phyloP scores from a whole-genome alignment of 2,113 vertebrate genomes.

The Elachura formosa region DNA sequence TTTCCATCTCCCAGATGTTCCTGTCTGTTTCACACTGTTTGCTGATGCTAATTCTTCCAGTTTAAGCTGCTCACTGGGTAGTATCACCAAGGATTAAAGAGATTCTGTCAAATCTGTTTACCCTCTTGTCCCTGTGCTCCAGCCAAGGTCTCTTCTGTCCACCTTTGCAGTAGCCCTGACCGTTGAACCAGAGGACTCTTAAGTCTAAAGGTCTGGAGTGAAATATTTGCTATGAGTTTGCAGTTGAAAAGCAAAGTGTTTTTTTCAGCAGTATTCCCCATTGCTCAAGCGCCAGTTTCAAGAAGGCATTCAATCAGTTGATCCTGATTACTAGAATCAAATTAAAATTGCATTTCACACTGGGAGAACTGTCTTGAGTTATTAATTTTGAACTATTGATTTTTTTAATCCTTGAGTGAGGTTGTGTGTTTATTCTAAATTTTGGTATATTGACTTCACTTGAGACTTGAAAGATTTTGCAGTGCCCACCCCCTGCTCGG shows the following conservation, averaged over 20 bases:
- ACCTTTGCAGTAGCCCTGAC: not conserved
- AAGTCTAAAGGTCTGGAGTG: not conserved
- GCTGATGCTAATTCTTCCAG: not conserved
- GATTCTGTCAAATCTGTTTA: not conserved
- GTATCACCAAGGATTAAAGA: not conserved
- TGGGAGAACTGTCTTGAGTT: not conserved
- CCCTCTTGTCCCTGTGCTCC: not conserved
- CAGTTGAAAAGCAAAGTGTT: not conserved
- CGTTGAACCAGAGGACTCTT: not conserved
- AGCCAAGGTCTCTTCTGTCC: not conserved
- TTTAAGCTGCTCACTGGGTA: not conserved
- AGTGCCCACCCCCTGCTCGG: not conserved
- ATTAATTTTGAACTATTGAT: not conserved
- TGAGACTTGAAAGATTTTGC: not conserved
- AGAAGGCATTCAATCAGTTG: not conserved
- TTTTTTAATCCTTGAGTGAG: not conserved
- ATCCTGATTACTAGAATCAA: not conserved
- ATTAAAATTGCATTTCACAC: not conserved
- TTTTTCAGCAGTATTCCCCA: not conserved
- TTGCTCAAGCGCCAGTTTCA: not conserved
- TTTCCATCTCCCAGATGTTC: not conserved
- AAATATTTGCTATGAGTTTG: constrained; percentile 12
- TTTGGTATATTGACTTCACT: not conserved
- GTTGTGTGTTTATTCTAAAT: not conserved
- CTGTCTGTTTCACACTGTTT: not conserved